Percentiles rank a stretch among this genome's conserved stretches.
phyloP scores from a whole-genome alignment of 2,797 vertebrate species.

The Percopsis omiscomaycus region DNA sequence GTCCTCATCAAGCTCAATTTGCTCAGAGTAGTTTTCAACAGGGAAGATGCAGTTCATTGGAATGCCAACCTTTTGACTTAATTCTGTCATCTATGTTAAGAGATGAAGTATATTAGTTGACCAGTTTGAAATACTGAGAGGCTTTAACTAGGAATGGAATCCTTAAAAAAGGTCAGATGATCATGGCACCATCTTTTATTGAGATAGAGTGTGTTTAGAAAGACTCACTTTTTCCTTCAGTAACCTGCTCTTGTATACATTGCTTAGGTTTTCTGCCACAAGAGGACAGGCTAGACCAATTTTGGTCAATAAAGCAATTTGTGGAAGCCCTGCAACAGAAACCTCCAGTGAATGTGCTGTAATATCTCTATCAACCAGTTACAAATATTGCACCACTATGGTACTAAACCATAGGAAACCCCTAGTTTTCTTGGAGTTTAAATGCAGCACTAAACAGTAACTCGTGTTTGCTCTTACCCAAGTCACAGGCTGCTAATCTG shows the following conservation, averaged over 20 bases:
- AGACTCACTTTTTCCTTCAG: constrained; percentile 33
- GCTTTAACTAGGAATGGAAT: not conserved
- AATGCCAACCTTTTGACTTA: constrained; percentile 12
- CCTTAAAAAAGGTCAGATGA: not conserved
- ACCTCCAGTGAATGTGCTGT: too few species aligned
- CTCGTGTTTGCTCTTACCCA: constrained; percentile 28
- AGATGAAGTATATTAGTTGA: not conserved
- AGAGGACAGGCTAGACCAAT: not conserved
- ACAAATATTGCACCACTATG: too few species aligned
- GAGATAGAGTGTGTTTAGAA: not conserved
- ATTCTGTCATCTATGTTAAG: constrained; percentile 20
- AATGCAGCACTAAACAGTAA: too few species aligned
- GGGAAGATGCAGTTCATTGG: constrained; percentile 24
- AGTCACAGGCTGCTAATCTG: constrained; percentile 33
- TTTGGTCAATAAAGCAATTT: not conserved
- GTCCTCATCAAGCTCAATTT: constrained; percentile 1
- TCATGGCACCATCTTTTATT: not conserved
- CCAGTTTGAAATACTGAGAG: not conserved
- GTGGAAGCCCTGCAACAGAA: not conserved
- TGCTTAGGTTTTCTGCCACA: constrained; percentile 15
- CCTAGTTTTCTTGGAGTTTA: too few species aligned
- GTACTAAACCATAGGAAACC: too few species aligned
- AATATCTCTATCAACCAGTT: too few species aligned
- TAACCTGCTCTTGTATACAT: constrained; percentile 6
- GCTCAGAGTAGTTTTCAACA: constrained; percentile 35